These are phyloP conservation scores for Dicrostonyx torquatus DNA, from an alignment of 2,797 vertebrate genomes.

Conservation along the genomic window DNA sequence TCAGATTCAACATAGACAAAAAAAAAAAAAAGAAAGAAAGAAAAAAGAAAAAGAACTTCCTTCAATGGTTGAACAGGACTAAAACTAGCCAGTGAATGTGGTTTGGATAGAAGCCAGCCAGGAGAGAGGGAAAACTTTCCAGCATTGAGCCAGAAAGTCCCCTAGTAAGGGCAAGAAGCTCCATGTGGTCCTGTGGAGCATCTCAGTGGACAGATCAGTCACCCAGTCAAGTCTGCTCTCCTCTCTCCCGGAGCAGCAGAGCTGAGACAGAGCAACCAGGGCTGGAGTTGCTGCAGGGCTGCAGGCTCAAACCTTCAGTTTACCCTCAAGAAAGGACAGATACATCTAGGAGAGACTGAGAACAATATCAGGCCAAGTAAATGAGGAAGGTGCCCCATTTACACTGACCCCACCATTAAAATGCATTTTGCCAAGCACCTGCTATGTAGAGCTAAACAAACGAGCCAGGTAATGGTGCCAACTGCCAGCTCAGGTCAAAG, in stretches of 20 bases:
- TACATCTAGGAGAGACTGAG: slow-evolving; percentile 4
- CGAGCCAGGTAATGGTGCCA: not conserved
- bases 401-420: not conserved
- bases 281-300: not conserved
- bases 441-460: slow-evolving; percentile 6
- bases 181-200: not conserved
- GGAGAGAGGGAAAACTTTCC: not conserved
- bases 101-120: not conserved
- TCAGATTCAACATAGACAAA: not conserved
- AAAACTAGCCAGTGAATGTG: not conserved
- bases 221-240: not conserved
- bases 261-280: not conserved
- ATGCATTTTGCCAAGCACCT: slow-evolving; percentile 35
- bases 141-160: not conserved
- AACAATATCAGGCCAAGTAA: not conserved
- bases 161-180: not conserved
- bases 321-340: not conserved
- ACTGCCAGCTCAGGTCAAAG: slow-evolving; percentile 57
- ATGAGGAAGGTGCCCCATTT: slow-evolving; percentile 10
- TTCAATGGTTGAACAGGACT: not conserved
- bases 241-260: not conserved
- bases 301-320: not conserved
- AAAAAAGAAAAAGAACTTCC: not conserved
- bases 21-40: not conserved
- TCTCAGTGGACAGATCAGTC: not conserved